These are phyloP conservation scores for Incurvaria masculella DNA, from an alignment of 2,888 invertebrate genomes.

Conservation along the genomic window DNA sequence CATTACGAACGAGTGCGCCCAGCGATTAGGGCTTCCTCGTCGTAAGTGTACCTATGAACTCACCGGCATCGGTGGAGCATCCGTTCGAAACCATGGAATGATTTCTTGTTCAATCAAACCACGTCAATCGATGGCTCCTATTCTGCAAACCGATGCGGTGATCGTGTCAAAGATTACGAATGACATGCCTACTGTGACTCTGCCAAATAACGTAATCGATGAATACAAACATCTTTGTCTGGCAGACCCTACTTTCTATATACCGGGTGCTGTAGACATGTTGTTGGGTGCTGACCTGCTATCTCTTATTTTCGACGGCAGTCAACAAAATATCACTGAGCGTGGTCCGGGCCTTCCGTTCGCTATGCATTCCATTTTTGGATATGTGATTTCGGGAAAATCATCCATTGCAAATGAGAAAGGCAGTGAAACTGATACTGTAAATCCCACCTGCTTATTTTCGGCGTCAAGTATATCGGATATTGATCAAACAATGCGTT, in stretches of 20 bases:
- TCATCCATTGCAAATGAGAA: too few species aligned
- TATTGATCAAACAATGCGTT: too few species aligned
- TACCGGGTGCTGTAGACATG: neutral
- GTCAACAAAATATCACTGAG: too few species aligned
- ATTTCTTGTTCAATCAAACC: constrained; percentile 6
- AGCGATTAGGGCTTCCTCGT: constrained; percentile 4
- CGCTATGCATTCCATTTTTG: too few species aligned
- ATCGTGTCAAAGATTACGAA: neutral
- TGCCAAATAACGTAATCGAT: neutral
- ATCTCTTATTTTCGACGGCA: too few species aligned
- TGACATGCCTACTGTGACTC: neutral
- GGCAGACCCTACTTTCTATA: neutral
- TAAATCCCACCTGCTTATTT: too few species aligned
- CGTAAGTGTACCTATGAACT: constrained; percentile 3
- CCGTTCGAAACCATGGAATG: constrained; percentile 5
- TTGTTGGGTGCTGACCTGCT: neutral
- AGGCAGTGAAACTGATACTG: too few species aligned
- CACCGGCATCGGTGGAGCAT: constrained; percentile 1
- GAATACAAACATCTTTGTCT: neutral
- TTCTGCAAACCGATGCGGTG: neutral
- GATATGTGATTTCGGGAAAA: too few species aligned
- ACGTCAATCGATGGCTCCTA: neutral
- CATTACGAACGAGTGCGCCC: constrained; percentile 5
- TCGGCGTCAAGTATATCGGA: too few species aligned
- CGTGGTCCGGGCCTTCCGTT: too few species aligned